These are phyloP conservation scores for Melinopterus prodromus DNA, from an alignment of 2,888 invertebrate genomes.

Conservation along the genomic window DNA sequence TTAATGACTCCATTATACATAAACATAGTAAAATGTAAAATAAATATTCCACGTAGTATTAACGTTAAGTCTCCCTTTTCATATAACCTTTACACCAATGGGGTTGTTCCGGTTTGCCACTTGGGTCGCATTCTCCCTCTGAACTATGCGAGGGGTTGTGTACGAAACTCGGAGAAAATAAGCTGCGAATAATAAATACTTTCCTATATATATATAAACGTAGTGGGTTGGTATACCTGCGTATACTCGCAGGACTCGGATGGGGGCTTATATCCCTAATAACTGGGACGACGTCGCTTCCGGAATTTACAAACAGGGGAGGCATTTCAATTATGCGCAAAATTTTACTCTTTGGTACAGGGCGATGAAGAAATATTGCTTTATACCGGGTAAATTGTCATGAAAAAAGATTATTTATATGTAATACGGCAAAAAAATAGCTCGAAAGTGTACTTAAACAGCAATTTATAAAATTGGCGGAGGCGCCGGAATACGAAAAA, in stretches of 20 bases:
- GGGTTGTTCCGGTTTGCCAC: background rate
- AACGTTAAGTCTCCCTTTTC: background rate
- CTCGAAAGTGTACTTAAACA: too few species aligned
- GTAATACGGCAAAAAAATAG: too few species aligned
- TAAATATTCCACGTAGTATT: too few species aligned
- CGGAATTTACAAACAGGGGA: background rate
- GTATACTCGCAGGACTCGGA: background rate
- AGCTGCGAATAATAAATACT: conserved; percentile 4
- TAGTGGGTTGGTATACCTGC: background rate
- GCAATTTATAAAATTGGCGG: too few species aligned
- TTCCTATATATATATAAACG: background rate
- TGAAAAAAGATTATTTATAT: too few species aligned
- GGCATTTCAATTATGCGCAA: conserved; percentile 4
- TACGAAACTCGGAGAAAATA: background rate
- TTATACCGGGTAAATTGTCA: too few species aligned
- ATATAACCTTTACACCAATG: background rate
- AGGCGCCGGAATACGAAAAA: too few species aligned
- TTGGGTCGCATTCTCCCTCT: background rate
- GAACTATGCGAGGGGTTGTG: background rate
- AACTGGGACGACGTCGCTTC: background rate
- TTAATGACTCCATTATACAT: too few species aligned
- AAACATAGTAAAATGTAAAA: too few species aligned
- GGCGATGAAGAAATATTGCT: too few species aligned
- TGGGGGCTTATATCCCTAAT: background rate
- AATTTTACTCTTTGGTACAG: background rate